Conservation (phyloP, 2,888 invertebrate species). For the Tryphoninae sp. region DNA sequence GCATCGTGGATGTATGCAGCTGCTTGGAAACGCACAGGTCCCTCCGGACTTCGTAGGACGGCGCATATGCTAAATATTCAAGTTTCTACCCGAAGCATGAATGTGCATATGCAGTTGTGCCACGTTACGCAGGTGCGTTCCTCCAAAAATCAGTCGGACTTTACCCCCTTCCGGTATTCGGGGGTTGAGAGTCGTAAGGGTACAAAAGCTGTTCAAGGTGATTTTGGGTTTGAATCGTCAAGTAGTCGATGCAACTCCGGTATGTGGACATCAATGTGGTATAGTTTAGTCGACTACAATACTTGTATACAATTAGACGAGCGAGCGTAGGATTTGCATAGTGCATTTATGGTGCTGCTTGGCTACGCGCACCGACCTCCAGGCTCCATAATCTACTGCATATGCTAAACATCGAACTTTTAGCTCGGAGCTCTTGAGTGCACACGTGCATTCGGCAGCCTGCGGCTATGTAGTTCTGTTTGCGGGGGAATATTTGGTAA, state of each 20-base stretch:
- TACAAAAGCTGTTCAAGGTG: too few relatives aligned
- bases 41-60: not conserved
- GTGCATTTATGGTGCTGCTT: not conserved
- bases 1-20: constrained; percentile 8
- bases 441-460: too few relatives aligned
- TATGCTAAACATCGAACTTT: constrained; percentile 38
- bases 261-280: too few relatives aligned
- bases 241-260: too few relatives aligned
- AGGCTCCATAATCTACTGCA: constrained; percentile 27
- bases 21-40: not conserved
- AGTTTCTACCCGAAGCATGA: not conserved
- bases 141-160: not conserved
- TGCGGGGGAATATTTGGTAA: too few relatives aligned
- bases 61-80: not conserved
- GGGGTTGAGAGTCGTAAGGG: too few relatives aligned
- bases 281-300: too few relatives aligned
- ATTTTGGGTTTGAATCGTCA: too few relatives aligned
- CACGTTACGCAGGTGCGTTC: not conserved
- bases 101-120: not conserved
- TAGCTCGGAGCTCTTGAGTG: not conserved
- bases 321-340: not conserved
- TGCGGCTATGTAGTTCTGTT: too few relatives aligned
- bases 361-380: constrained; percentile 2
- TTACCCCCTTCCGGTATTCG: not conserved
- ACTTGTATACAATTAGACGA: too few relatives aligned